Percentiles rank a stretch among this genome's conserved stretches.
phyloP scores from a whole-genome alignment of 2,888 invertebrate genomes.

The Pterostichus niger region DNA sequence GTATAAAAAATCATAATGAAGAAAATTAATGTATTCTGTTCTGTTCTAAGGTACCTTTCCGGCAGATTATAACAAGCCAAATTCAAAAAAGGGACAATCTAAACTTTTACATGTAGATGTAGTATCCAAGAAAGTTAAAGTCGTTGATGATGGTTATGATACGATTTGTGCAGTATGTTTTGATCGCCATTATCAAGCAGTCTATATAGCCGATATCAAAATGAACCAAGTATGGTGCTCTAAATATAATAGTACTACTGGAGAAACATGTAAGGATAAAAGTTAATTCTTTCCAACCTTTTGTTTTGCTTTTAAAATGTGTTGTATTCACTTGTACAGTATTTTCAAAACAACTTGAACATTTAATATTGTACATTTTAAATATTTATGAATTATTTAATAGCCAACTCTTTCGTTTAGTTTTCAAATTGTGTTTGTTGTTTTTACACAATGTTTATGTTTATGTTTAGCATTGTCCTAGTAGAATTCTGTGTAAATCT shows the following conservation, averaged over 20 bases:
- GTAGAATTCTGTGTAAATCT: no score
- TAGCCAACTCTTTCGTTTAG: no score
- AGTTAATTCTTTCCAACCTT: background rate
- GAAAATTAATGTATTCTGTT: no score
- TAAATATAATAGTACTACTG: background rate
- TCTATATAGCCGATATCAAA: background rate
- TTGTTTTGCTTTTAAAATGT: background rate
- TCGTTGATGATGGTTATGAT: background rate
- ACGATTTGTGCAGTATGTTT: background rate
- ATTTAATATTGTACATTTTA: no score
- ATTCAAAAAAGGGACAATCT: background rate
- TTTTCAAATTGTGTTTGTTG: no score
- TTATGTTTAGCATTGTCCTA: no score
- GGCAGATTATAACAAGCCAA: background rate
- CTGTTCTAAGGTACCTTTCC: background rate
- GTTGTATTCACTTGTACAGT: no score
- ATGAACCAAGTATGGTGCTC: background rate
- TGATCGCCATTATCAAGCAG: background rate
- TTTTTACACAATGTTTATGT: no score
- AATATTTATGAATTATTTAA: no score
- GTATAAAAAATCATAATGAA: no score
- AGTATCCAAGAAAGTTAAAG: background rate
- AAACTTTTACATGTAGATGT: background rate
- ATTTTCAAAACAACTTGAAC: no score
- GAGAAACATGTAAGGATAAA: background rate